Evolutionary conservation across 2,797 vertebrate genomes (phyloP), one percentile per base, ranked within the genome.

Genomic region (Chaetodon trifasciatus): DNA sequence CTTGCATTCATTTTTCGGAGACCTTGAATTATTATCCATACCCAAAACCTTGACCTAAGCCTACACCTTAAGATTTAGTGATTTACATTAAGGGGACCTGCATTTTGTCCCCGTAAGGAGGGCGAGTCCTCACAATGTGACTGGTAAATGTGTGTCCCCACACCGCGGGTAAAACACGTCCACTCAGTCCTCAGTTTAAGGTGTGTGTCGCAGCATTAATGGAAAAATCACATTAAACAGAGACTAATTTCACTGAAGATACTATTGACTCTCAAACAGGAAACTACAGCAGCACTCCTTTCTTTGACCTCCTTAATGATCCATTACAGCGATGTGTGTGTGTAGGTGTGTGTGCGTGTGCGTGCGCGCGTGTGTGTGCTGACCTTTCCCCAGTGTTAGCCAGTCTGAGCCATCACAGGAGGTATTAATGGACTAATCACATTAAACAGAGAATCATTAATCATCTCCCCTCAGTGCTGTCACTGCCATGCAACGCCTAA

Each of bases 401-500:
- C 84, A 76, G 89, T 87, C 89, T 84, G 89, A 92, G 89, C 91
- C 91, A 94, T 94, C 93, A 93, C 93, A 92, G 90, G 93, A 92
- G 93, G 91, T 93, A 94, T 94, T 95, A 95, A 95, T 93, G 91
- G 92, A 94, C 92, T 95, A 95, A 95, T 94, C 92, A 95, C 93
- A 95, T 94, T 93, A 94, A 94, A 95, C 93, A 92, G 92, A 93
- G 93, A 92, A 93, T 93, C 93, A 95, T 95, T 95, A 94, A 95
- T 95, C 94, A 95, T 94, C 92, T 92, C 89, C 91, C 81, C 90
- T 90, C 90, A 88, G 91, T 66, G 89, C 92, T 94, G 91, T 93
- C 92, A 93, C 90, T 81, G 88, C 92, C 85, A 91, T 81, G 92
- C 89, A 91, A 93, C 89, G 91, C 92, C 91, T 94, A 93, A 94